Conservation (phyloP, 2,888 invertebrate genomes). For the Lasius platythorax region DNA sequence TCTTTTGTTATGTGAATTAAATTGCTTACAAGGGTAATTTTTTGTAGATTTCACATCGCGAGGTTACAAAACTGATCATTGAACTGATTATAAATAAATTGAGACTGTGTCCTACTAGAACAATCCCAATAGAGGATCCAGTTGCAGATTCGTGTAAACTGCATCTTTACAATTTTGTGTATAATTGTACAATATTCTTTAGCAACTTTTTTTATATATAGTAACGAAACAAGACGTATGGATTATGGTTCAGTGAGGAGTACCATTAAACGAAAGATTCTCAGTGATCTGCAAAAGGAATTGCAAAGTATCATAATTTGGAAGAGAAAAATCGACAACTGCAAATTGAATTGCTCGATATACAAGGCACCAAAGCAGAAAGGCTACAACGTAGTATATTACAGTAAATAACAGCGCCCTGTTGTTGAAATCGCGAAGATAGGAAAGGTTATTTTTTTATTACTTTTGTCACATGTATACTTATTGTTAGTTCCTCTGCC, state of each 20-base stretch:
- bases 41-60: constrained; percentile 82
- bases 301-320: constrained; percentile 91
- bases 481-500: not conserved
- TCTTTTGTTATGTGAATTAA: not conserved
- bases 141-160: constrained; percentile 57
- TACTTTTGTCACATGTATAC: no score
- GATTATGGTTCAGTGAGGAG: constrained; percentile 81
- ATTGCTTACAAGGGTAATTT: constrained; percentile 19
- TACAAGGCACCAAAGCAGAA: constrained; percentile 82
- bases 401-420: no score
- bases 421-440: no score
- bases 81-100: constrained; percentile 84
- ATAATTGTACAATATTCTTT: not conserved
- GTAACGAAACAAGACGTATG: constrained; percentile 77
- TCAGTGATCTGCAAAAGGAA: constrained; percentile 88
- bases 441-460: no score
- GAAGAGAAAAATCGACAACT: constrained; percentile 89
- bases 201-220: constrained; percentile 43
- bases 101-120: constrained; percentile 82
- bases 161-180: not conserved
- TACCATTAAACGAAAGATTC: constrained; percentile 81
- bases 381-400: constrained; percentile 86
- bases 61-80: constrained; percentile 83
- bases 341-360: constrained; percentile 82
- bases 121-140: constrained; percentile 77